phyloP scores from a whole-genome alignment of 2,113 vertebrate genomes.

The Trichechus manatus region DNA sequence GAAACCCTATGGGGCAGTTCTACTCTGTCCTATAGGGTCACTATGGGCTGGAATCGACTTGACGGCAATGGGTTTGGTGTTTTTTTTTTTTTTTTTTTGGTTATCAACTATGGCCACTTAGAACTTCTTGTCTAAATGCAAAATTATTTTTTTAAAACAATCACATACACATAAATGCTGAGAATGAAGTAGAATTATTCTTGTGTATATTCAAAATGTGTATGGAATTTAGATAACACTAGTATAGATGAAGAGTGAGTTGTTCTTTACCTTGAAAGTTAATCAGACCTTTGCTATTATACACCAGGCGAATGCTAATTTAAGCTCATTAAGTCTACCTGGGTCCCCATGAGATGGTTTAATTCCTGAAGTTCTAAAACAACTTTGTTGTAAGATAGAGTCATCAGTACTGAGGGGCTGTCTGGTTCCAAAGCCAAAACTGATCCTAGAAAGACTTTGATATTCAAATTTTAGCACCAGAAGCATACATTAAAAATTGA shows the following conservation, averaged over 20 bases:
- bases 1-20: too few species aligned
- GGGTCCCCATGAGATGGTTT: not conserved
- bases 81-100: too few species aligned
- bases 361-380: not conserved
- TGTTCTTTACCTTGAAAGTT: not conserved
- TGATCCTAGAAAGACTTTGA: not conserved
- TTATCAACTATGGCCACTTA: too few species aligned
- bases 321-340: not conserved
- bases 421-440: not conserved
- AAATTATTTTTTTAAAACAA: not conserved
- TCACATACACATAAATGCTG: not conserved
- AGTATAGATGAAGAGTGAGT: not conserved
- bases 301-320: not conserved
- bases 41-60: too few species aligned
- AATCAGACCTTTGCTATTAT: not conserved
- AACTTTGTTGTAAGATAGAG: not conserved
- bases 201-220: not conserved
- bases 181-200: not conserved
- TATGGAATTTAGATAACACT: not conserved
- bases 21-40: too few species aligned
- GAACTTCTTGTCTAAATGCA: not conserved
- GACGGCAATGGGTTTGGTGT: too few species aligned
- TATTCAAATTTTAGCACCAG: not conserved
- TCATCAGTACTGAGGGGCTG: not conserved
- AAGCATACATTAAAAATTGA: not conserved